Conservation (phyloP, 2,113 vertebrate species). For the Galeopterus variegatus region DNA sequence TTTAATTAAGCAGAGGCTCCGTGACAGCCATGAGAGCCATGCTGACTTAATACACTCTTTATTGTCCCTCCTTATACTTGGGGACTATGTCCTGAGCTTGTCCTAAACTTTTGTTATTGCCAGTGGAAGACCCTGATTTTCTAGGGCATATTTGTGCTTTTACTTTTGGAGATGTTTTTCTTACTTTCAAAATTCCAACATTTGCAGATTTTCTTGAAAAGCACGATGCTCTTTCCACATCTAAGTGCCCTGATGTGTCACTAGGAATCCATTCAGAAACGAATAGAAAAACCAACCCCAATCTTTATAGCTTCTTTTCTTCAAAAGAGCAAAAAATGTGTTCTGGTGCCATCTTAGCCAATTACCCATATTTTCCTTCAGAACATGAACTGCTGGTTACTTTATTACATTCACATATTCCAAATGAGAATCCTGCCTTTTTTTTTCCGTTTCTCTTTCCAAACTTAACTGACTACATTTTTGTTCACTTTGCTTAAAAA, state of each 20-base stretch:
- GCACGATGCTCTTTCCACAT: not conserved
- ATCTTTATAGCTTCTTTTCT: conserved; percentile 50
- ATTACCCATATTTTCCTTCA: conserved; percentile 70
- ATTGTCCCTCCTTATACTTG: not conserved
- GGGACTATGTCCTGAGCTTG: not conserved
- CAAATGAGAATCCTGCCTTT: conserved; percentile 51
- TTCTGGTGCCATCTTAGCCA: conserved; percentile 21
- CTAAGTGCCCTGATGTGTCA: conserved; percentile 27
- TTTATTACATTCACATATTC: conserved; percentile 56
- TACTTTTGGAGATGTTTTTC: not conserved
- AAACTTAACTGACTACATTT: conserved; percentile 66
- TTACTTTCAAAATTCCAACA: conserved; percentile 23
- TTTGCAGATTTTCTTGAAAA: conserved; percentile 75
- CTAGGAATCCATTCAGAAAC: conserved; percentile 36
- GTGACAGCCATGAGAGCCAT: not conserved
- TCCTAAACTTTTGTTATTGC: conserved; percentile 56
- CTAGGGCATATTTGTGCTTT: not conserved
- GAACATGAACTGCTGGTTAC: conserved; percentile 30
- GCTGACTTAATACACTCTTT: not conserved
- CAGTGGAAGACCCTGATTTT: not conserved
- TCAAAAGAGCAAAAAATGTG: conserved; percentile 23
- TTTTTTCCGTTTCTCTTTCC: conserved; percentile 57
- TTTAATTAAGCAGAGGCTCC: not conserved
- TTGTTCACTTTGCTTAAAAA: conserved; percentile 72
- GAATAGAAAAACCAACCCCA: conserved; percentile 2